Base-by-base conservation (phyloP, 2,888 invertebrate genomes). In the Sinohyriopsis cumingii region DNA sequence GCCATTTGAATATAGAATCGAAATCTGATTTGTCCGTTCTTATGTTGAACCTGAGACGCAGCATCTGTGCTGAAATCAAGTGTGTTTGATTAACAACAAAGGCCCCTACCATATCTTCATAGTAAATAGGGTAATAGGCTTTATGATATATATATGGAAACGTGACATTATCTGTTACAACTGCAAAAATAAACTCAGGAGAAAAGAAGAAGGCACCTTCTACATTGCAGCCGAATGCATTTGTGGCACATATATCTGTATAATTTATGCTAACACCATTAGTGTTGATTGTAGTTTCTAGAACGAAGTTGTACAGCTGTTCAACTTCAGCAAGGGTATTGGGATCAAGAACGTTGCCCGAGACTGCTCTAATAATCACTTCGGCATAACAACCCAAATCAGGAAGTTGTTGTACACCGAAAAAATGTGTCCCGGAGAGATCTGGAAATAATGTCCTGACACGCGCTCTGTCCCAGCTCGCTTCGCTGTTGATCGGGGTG, bases 401-500 rank as follows among this genome's bases (percentile, higher is more conserved):
- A 22, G 68, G 60, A 15, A 71, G 65, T 33, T 33, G 33, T 33
- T 75, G 73, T 61, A 77, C 65, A 5, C 68, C 63, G 61, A 73
- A 68, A 28, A 76, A 81, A 54, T 70, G 69, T 24, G 71, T 64
- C 3, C 75, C 75, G 20, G 76, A 73, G 45, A 61, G 64, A 62
- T 78, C 79, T 15, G 81, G 79, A 65, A 80, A 82, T 24, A 80
- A 54, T 3, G 33, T 53, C n/a, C 63, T 54, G 1, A 81, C 59
- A n/a, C 54, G 64, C 15, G 70, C 71, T 60, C 75, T 75, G 55
- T 86, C 84, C 61, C 73, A 69, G 22, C 69, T 63, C 9, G 86
- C 81, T n/a, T 77, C 80, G 65, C 84, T 83, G 59, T 78, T 81
- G 22, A 77, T 77, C 5, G 86, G 85, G 6, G 83, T 78, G 65